Evolutionary conservation across 1,140 invertebrate genomes (phyloP).

Genomic region (Phymorhynchus buccinoides): DNA sequence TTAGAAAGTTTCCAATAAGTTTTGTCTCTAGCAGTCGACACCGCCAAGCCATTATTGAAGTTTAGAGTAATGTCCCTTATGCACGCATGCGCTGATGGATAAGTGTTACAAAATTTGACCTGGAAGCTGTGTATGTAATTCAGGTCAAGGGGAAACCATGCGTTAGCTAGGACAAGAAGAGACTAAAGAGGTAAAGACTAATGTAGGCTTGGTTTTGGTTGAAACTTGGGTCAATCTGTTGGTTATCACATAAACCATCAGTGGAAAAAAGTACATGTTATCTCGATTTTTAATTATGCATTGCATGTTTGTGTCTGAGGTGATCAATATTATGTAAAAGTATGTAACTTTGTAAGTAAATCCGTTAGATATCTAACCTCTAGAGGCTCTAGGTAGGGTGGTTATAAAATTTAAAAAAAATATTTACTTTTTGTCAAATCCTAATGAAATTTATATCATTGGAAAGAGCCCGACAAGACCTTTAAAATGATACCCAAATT

Average conservation of each 20-base stretch:
- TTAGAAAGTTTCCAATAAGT: neutral
- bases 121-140: neutral
- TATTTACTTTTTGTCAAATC: no score
- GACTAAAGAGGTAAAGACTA: neutral
- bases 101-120: constrained; percentile 9
- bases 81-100: neutral
- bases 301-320: no score
- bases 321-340: no score
- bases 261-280: neutral
- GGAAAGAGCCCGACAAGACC: no score
- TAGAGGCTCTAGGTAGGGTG: no score
- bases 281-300: neutral
- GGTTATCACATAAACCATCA: neutral
- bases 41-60: constrained; percentile 5
- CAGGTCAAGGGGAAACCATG: constrained; percentile 22
- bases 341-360: no score
- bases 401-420: no score
- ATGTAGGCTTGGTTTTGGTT: neutral
- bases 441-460: no score
- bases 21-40: constrained; percentile 8
- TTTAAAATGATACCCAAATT: no score
- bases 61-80: constrained; percentile 6
- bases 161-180: neutral
- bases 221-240: neutral
- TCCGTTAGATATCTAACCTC: no score